Evolutionary conservation across 2,797 vertebrate genomes (phyloP).

Genomic region (Borostomias antarcticus): DNA sequence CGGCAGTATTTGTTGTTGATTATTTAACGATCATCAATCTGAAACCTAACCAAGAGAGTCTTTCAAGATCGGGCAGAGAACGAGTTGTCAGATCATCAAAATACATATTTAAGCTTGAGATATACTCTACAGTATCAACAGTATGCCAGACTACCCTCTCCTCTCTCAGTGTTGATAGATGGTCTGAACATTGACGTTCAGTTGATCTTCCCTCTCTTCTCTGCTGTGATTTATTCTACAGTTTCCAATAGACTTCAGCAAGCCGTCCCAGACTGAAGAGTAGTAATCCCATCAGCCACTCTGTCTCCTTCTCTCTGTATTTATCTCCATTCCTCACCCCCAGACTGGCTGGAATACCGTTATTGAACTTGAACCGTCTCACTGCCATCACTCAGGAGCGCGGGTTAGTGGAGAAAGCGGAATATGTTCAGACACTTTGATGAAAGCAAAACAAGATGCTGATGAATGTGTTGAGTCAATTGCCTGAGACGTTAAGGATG

Average conservation of each 20-base stretch:
- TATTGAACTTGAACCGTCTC: slow-evolving; percentile 31
- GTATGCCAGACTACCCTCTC: slow-evolving; percentile 18
- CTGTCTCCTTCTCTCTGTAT: slow-evolving; percentile 35
- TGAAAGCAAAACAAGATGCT: slow-evolving; percentile 6
- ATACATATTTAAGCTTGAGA: neutral
- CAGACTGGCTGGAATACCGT: slow-evolving; percentile 20
- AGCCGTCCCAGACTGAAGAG: slow-evolving; percentile 26
- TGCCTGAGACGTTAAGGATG: slow-evolving; percentile 13
- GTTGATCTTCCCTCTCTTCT: slow-evolving; percentile 22
- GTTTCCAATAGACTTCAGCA: slow-evolving; percentile 40
- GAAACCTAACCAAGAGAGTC: too few relatives aligned
- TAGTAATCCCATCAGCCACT: slow-evolving; percentile 24
- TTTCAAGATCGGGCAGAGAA: neutral
- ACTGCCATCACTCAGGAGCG: slow-evolving; percentile 8
- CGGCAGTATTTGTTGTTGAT: too few relatives aligned
- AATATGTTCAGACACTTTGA: slow-evolving; percentile 17
- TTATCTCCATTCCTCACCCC: slow-evolving; percentile 28
- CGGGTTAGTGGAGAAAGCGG: slow-evolving; percentile 2
- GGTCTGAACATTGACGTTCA: slow-evolving; percentile 31
- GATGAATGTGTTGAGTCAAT: slow-evolving; percentile 20
- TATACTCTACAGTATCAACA: too few relatives aligned
- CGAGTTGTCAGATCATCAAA: slow-evolving; percentile 11
- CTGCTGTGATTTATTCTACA: slow-evolving; percentile 36
- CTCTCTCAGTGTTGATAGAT: slow-evolving; percentile 22
- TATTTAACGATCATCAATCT: too few relatives aligned